These are phyloP conservation scores for Bombus vancouverensis DNA, from an alignment of 1,140 invertebrate species.

Conservation along the genomic window DNA sequence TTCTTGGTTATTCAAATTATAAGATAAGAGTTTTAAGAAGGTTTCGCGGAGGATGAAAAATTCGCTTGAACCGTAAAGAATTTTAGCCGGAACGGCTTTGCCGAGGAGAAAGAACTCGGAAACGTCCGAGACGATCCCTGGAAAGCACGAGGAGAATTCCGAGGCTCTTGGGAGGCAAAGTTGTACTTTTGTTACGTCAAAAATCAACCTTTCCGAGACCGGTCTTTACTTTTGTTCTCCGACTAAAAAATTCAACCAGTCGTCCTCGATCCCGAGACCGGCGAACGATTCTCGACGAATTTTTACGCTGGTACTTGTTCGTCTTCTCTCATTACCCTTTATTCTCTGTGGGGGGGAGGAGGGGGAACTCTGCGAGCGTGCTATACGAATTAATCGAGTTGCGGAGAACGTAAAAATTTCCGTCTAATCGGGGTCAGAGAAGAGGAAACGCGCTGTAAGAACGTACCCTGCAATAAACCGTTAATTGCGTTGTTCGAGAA, in stretches of 20 bases:
- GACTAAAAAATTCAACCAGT: conserved; percentile 2
- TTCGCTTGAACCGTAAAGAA: neutral
- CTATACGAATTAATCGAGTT: conserved; percentile 10
- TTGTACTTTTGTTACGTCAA: conserved; percentile 17
- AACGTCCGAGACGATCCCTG: neutral
- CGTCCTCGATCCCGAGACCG: neutral
- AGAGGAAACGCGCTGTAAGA: neutral
- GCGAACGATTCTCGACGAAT: neutral
- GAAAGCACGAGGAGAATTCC: neutral
- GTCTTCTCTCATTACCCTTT: neutral
- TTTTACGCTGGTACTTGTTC: neutral
- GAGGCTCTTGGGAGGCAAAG: neutral
- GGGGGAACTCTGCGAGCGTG: too few species aligned
- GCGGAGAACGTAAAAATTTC: neutral
- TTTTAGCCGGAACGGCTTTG: neutral
- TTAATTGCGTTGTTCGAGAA: neutral
- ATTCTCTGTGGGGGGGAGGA: too few species aligned
- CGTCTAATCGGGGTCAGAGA: neutral
- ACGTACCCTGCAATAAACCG: neutral
- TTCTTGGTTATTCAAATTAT: conserved; percentile 22
- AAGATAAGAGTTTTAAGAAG: neutral
- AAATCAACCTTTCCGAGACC: conserved; percentile 7
- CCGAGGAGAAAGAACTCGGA: neutral
- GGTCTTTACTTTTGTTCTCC: neutral
- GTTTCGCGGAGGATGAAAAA: neutral